Percentiles rank a stretch among this genome's conserved stretches.
Conservation (phyloP, 2,113 vertebrate genomes). For the Dasyurus viverrinus region DNA sequence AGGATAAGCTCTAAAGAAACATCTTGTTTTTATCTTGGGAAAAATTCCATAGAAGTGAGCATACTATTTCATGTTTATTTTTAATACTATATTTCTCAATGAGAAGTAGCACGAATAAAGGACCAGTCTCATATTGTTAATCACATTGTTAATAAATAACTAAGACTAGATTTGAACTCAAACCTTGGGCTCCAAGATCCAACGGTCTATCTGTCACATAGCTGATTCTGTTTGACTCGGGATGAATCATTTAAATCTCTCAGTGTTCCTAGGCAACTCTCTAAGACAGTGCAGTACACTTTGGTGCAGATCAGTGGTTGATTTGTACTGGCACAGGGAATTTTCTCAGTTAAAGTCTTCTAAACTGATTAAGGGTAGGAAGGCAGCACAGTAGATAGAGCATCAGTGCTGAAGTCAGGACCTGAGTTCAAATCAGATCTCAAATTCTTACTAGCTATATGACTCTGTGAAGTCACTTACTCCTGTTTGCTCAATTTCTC, state of each 20-base stretch:
- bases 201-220: not conserved
- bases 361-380: not conserved
- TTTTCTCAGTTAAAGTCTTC: not conserved
- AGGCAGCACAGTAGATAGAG: not conserved
- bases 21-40: not conserved
- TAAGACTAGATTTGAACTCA: not conserved
- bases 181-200: not conserved
- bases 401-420: not conserved
- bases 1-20: not conserved
- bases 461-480: not conserved
- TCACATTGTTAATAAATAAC: not conserved
- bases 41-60: not conserved
- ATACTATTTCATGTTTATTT: not conserved
- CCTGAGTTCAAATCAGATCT: not conserved
- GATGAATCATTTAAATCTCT: not conserved
- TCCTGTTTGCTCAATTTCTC: not conserved
- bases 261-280: not conserved
- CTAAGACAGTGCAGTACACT: not conserved
- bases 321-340: not conserved
- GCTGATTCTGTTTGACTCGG: not conserved
- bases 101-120: not conserved
- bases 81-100: not conserved
- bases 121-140: not conserved
- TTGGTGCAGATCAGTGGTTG: not conserved
- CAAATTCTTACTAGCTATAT: not conserved